Conservation (phyloP, 2,113 vertebrate genomes). For the Gymnarchus niloticus region DNA sequence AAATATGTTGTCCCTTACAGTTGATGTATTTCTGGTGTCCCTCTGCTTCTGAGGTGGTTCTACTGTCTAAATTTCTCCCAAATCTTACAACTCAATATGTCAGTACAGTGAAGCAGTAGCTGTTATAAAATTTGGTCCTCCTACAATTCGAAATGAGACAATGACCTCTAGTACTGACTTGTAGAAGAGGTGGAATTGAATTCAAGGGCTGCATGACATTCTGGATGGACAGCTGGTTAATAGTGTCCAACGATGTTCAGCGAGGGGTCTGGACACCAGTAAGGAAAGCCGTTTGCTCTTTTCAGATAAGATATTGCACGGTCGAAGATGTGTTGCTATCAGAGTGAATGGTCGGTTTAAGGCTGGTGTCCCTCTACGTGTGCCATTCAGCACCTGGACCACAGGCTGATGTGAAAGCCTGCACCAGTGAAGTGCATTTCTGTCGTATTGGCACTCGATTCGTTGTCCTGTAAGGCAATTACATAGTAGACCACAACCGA, state of each 20-base stretch:
- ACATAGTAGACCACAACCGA: constrained; percentile 30
- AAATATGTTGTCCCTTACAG: constrained; percentile 49
- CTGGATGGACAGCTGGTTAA: constrained; percentile 25
- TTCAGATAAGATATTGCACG: constrained; percentile 50
- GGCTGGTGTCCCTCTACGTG: constrained; percentile 54
- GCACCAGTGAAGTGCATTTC: constrained; percentile 15
- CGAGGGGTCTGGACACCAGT: constrained; percentile 22
- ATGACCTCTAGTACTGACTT: constrained; percentile 43
- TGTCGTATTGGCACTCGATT: constrained; percentile 35
- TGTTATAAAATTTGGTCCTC: constrained; percentile 65
- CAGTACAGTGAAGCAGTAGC: constrained; percentile 54
- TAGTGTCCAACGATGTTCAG: background rate
- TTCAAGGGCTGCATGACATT: constrained; percentile 38
- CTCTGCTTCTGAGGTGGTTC: constrained; percentile 24
- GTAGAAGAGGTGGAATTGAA: constrained; percentile 55
- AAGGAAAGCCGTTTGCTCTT: constrained; percentile 46
- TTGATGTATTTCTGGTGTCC: constrained; percentile 35
- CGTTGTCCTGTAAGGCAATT: constrained; percentile 31
- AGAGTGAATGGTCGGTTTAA: constrained; percentile 61
- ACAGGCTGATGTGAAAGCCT: constrained; percentile 12
- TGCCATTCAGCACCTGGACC: constrained; percentile 24
- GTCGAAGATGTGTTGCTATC: constrained; percentile 61
- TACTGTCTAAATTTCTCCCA: constrained; percentile 29
- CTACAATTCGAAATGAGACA: constrained; percentile 56
- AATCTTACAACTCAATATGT: constrained; percentile 56